These are phyloP conservation scores for Phrynocephalus vlangalii DNA, from an alignment of 2,797 vertebrate species.

Conservation along the genomic window DNA sequence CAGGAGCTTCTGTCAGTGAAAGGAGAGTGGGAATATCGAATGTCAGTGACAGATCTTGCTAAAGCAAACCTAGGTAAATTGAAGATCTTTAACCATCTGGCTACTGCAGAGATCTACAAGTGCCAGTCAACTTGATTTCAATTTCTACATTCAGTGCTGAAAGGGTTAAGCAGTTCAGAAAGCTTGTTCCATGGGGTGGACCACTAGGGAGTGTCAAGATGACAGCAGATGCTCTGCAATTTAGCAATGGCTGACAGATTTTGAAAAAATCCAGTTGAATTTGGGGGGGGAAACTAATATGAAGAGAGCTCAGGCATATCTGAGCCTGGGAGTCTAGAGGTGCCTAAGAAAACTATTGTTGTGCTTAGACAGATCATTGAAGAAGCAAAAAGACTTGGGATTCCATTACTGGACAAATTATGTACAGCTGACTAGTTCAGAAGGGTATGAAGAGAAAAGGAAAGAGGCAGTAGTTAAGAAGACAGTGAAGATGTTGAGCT, in stretches of 20 bases:
- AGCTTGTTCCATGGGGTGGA: not conserved
- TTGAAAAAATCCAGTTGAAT: not conserved
- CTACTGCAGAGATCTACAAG: no score
- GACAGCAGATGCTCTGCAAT: slow-evolving; percentile 1
- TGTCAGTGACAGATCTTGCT: not conserved
- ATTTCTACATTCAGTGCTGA: no score
- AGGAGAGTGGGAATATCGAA: not conserved
- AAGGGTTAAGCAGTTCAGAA: not conserved
- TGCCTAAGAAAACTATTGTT: not conserved
- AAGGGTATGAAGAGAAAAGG: not conserved
- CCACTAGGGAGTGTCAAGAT: not conserved
- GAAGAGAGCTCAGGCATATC: not conserved
- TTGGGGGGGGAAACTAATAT: not conserved
- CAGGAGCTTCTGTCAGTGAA: not conserved
- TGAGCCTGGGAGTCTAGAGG: not conserved
- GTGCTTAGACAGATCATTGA: not conserved
- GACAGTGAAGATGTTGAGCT: not conserved
- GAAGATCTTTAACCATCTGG: not conserved
- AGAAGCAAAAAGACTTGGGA: not conserved
- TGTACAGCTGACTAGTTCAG: not conserved
- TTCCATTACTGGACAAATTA: not conserved
- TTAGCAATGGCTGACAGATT: not conserved
- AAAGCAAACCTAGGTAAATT: not conserved
- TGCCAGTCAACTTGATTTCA: no score
- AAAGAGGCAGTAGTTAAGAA: not conserved